Evolutionary conservation across 2,888 invertebrate genomes (phyloP).

Genomic region (Amphipoea oculea): DNA sequence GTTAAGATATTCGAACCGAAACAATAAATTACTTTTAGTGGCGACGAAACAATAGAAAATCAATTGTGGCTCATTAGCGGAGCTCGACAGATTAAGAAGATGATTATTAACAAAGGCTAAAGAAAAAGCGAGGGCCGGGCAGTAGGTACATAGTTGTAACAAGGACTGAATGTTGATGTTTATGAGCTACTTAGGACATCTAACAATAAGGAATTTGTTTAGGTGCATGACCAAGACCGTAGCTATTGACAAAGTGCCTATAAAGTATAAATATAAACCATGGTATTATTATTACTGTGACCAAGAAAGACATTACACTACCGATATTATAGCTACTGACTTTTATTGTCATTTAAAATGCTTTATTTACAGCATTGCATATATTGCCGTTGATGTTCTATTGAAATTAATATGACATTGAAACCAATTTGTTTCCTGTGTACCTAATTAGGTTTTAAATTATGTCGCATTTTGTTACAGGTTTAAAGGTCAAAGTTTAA

Average conservation of each 20-base stretch:
- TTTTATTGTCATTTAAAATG: slow-evolving; percentile 44
- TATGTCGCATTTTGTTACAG: slow-evolving; percentile 29
- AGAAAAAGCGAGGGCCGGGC: background rate
- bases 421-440: slow-evolving; percentile 54
- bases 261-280: slow-evolving; percentile 28
- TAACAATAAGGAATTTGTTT: slow-evolving; percentile 13
- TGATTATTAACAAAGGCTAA: background rate
- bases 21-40: background rate
- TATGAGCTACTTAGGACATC: background rate
- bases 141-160: too few relatives aligned
- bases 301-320: slow-evolving; percentile 30
- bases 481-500: slow-evolving; percentile 55
- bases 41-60: too few relatives aligned
- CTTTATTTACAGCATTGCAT: slow-evolving; percentile 46
- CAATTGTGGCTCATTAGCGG: too few relatives aligned
- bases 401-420: slow-evolving; percentile 64
- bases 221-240: background rate
- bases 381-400: slow-evolving; percentile 35
- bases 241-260: slow-evolving; percentile 7
- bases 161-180: background rate
- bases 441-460: slow-evolving; percentile 47
- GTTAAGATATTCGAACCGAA: background rate
- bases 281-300: slow-evolving; percentile 25
- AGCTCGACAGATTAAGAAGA: too few relatives aligned
- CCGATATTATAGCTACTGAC: slow-evolving; percentile 25